Percentiles rank a stretch among this genome's conserved stretches.
These are phyloP conservation scores for Peromyscus aztecus DNA, from an alignment of 2,797 vertebrate genomes.

Conservation along the genomic window DNA sequence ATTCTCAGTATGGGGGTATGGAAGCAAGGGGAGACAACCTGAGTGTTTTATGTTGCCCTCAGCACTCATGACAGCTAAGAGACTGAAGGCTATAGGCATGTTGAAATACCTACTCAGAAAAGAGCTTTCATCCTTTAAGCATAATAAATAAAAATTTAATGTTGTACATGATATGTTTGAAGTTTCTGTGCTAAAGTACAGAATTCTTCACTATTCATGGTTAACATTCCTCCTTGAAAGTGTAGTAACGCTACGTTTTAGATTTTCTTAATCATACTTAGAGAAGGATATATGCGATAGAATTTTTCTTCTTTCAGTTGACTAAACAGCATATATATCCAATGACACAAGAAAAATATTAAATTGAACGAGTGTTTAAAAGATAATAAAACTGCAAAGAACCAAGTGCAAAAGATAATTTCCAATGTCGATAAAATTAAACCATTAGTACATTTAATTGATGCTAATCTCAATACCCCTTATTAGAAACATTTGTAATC, in stretches of 20 bases:
- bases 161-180: background rate
- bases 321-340: background rate
- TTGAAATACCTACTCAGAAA: background rate
- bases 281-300: background rate
- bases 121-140: conserved; percentile 1
- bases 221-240: background rate
- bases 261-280: background rate
- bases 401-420: background rate
- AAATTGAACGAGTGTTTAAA: background rate
- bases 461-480: background rate
- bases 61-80: background rate
- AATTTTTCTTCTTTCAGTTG: conserved; percentile 15
- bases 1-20: background rate
- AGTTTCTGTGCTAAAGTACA: background rate
- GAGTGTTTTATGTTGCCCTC: background rate
- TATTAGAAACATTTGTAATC: background rate
- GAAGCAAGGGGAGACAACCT: background rate
- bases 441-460: background rate
- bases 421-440: background rate
- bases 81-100: background rate
- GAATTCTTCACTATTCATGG: background rate
- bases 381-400: background rate
- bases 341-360: background rate
- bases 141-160: background rate
- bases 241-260: background rate